Conservation (phyloP, 1,140 invertebrate genomes). For the Dendrolimus kikuchii region DNA sequence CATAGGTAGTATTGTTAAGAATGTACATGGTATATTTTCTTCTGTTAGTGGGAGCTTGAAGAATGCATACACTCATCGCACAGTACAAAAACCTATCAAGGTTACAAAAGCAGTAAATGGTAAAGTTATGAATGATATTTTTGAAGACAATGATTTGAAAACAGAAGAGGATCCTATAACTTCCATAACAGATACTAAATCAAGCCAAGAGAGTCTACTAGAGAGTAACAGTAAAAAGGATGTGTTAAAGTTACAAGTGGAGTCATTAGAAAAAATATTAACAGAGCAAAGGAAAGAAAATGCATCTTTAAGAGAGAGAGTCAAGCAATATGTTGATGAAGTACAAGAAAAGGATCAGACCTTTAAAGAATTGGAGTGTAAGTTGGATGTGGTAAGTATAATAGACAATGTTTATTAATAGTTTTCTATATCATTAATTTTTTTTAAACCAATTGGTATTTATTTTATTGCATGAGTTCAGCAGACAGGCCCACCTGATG, state of each 20-base stretch:
- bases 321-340: conserved; percentile 48
- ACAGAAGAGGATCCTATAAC: conserved; percentile 7
- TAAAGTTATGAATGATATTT: conserved; percentile 58
- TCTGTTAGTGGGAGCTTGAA: conserved; percentile 58
- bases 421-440: conserved; percentile 1
- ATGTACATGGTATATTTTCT: conserved; percentile 62
- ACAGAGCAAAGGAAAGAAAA: conserved; percentile 55
- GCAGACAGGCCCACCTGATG: no score
- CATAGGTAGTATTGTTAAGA: conserved; percentile 57
- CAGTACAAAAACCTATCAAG: conserved; percentile 35
- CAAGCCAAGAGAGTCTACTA: conserved; percentile 7
- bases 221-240: conserved; percentile 29
- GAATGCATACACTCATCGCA: conserved; percentile 47
- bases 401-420: conserved; percentile 5
- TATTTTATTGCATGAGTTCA: no score
- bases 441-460: no score
- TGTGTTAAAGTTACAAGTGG: conserved; percentile 44
- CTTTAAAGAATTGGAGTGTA: conserved; percentile 56
- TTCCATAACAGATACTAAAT: conserved; percentile 7
- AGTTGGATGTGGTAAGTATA: conserved; percentile 56
- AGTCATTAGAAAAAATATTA: conserved; percentile 47
- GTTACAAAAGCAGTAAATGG: conserved; percentile 39
- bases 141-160: conserved; percentile 37
- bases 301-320: conserved; percentile 31
- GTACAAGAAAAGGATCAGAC: conserved; percentile 51